Evolutionary conservation across 2,797 vertebrate genomes (phyloP).

Genomic region (Lepus oiostolus): DNA sequence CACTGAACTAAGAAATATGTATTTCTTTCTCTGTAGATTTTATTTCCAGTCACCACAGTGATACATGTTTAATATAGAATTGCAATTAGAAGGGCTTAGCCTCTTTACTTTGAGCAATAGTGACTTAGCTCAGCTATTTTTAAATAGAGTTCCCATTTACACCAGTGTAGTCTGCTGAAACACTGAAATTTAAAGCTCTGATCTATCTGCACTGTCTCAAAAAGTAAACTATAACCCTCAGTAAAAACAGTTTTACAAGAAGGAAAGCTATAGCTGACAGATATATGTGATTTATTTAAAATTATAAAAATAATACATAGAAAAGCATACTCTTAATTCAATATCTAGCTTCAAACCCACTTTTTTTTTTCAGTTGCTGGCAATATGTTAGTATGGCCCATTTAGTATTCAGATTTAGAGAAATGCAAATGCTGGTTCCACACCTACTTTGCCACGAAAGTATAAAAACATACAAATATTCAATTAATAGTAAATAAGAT

Average conservation of each 20-base stretch:
- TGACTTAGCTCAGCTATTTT: background rate
- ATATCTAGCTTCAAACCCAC: background rate
- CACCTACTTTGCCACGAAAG: background rate
- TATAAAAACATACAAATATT: background rate
- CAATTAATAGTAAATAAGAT: background rate
- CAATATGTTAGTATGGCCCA: background rate
- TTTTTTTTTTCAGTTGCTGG: background rate
- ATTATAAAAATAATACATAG: background rate
- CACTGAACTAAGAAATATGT: background rate
- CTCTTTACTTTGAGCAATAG: background rate
- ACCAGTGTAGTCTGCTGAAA: accelerated
- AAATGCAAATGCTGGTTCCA: background rate
- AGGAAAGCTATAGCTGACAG: background rate
- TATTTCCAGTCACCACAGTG: background rate
- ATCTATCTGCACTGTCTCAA: background rate
- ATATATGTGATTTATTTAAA: background rate
- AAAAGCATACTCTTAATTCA: background rate
- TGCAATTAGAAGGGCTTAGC: background rate
- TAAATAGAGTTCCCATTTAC: background rate
- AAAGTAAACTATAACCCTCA: background rate
- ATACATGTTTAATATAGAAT: background rate
- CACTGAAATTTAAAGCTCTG: background rate
- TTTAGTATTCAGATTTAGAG: background rate
- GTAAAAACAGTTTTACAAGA: background rate
- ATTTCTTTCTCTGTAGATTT: background rate